A percentile compares a stretch with the other conserved stretches of the same genome.
phyloP scores from a whole-genome alignment of 2,113 vertebrate species.

The Reinhardtius hippoglossoides region DNA sequence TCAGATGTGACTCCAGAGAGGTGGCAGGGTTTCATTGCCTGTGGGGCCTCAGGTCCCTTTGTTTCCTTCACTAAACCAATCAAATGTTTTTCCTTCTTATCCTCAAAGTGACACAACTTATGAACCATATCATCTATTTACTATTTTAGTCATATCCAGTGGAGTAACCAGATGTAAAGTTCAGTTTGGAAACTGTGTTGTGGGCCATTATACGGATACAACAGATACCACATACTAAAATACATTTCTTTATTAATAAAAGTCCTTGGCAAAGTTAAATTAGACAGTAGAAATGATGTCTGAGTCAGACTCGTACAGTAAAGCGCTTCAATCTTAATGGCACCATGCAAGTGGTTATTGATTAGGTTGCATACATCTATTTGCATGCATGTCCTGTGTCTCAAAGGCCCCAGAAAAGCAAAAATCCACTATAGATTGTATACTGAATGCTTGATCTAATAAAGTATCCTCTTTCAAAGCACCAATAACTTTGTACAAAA shows the following conservation, averaged over 20 bases:
- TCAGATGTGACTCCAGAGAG: slow-evolving; percentile 13
- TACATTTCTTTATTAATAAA: neutral
- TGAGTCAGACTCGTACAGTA: neutral
- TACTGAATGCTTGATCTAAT: no score
- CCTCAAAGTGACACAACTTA: no score
- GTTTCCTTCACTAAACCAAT: neutral
- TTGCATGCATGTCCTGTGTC: neutral
- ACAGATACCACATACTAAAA: neutral
- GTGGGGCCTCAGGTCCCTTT: neutral
- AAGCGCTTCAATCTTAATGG: neutral
- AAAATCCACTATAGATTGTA: no score
- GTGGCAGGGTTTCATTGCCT: neutral
- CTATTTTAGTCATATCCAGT: no score
- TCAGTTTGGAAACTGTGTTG: no score
- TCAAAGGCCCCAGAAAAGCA: no score
- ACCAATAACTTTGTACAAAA: neutral
- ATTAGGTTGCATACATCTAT: neutral
- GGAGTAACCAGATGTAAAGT: no score
- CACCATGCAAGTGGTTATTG: neutral
- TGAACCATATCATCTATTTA: no score
- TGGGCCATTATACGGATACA: neutral
- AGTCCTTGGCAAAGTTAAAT: neutral
- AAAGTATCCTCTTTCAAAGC: no score
- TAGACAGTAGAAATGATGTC: neutral
- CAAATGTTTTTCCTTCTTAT: neutral